Percentiles rank a stretch among this genome's conserved stretches.
These are phyloP conservation scores for Chelonus formosanus DNA, from an alignment of 2,888 invertebrate species.

Conservation along the genomic window DNA sequence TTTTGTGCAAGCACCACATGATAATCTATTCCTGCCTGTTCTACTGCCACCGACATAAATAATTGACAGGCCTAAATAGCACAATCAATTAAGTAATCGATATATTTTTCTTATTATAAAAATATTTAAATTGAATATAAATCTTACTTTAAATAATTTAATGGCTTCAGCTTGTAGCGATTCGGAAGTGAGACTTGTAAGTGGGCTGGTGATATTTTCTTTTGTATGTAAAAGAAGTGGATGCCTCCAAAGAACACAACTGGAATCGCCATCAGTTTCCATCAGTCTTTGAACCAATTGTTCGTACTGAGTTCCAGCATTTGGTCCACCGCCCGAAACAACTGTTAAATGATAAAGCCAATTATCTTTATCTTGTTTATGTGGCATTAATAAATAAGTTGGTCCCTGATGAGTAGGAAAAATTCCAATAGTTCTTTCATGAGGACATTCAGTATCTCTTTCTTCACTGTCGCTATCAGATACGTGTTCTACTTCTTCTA, in stretches of 20 bases:
- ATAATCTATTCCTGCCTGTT: constrained; percentile 95
- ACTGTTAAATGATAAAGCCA: constrained; percentile 88
- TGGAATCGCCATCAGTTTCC: constrained; percentile 95
- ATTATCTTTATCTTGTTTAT: constrained; percentile 92
- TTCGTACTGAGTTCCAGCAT: constrained; percentile 94
- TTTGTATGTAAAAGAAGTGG: constrained; percentile 89
- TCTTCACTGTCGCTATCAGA: constrained; percentile 92
- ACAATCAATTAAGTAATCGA: background rate
- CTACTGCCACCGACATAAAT: constrained; percentile 95
- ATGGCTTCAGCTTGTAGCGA: constrained; percentile 89
- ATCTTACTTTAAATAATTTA: constrained; percentile 86
- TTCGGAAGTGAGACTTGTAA: constrained; percentile 91
- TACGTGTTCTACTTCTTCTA: constrained; percentile 94
- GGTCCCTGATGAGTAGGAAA: constrained; percentile 95
- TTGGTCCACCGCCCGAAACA: constrained; percentile 90
- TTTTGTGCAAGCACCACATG: constrained; percentile 97
- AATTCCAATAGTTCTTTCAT: constrained; percentile 88
- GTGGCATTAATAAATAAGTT: constrained; percentile 90
- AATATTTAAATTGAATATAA: background rate
- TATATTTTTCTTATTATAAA: no score
- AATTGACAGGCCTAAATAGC: constrained; percentile 85
- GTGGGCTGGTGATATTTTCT: constrained; percentile 87
- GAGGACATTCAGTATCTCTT: constrained; percentile 75
- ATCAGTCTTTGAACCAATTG: constrained; percentile 94
- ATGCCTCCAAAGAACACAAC: constrained; percentile 94